Evolutionary conservation across 2,113 vertebrate species (phyloP), one percentile per base, ranked within the genome.

Genomic region (Alethe diademata): DNA sequence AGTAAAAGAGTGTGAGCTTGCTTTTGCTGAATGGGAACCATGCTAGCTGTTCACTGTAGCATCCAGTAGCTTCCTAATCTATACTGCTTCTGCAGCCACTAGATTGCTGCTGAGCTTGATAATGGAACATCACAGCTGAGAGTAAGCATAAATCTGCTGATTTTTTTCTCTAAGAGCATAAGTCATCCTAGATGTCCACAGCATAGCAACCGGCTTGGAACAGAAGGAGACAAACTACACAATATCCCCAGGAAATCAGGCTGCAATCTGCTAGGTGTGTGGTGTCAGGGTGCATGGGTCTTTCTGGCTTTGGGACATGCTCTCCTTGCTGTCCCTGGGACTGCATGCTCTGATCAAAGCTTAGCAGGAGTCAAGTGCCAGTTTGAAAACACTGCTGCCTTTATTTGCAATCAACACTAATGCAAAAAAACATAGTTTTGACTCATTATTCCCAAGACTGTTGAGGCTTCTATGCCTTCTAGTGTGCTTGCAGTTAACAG

Each of bases 401-500:
- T 91, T 91, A 89, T 92, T 95, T 86, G 64, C 64, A 74, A 78
- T 93, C 80, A 81, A 54, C 45, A 82, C 94, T 54, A 67, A 73
- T 61, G 69, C 74, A 91, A 86, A 93, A 83, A 70, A 10, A 0
- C 12, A 60, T 85, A 4, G 51, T 88, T 96, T 80, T 93, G 81
- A 93, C 93, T 94, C 85, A 84, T 91, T 95, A 86, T 87, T 85
- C 22, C 83, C 26, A 38, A 65, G 86, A 22, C 61, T 92, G 88
- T 66, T 94, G 91, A 80, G 45, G 85, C 24, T 95, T 83, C 69
- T 67, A 28, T 96, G 78, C 42, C 58, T 84, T 91, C 43, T 54
- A 71, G 19, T 89, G 71, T 87, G 74, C 43, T 97, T 96, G 35
- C 89, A 95, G 82, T 91, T 95, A 97, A 95, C 69, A 94, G 78